phyloP scores from a whole-genome alignment of 2,888 invertebrate genomes.

The Trichogramma evanescens region DNA sequence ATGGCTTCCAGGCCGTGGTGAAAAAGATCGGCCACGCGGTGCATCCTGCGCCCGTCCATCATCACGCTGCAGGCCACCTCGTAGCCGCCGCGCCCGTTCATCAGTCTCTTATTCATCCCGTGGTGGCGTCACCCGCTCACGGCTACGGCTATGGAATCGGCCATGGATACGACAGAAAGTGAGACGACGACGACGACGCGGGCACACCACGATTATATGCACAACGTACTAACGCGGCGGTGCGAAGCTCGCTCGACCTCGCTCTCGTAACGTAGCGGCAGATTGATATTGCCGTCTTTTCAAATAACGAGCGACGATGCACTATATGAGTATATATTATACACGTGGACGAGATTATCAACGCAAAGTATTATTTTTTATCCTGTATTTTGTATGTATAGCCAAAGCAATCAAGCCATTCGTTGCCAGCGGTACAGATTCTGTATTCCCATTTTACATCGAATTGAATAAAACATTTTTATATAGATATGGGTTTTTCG shows the following conservation, averaged over 20 bases:
- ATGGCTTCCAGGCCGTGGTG: constrained; percentile 44
- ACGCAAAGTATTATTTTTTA: constrained; percentile 13
- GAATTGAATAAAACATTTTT: constrained; percentile 20
- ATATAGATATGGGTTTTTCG: not conserved
- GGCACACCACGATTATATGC: too few species aligned
- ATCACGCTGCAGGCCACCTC: not conserved
- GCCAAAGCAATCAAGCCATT: not conserved
- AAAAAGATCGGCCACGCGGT: constrained; percentile 42
- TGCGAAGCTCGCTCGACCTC: too few species aligned
- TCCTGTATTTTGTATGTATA: too few species aligned
- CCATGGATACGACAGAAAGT: constrained; percentile 16
- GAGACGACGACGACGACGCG: not conserved
- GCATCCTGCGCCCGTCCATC: constrained; percentile 33
- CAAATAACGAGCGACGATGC: not conserved
- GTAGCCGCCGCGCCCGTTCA: constrained; percentile 4
- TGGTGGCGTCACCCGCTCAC: not conserved
- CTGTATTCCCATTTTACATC: constrained; percentile 3
- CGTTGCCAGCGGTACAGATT: not conserved
- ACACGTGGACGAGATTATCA: not conserved
- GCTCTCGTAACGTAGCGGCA: too few species aligned
- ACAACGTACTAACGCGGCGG: too few species aligned
- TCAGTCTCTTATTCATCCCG: not conserved
- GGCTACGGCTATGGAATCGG: not conserved
- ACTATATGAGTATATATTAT: not conserved
- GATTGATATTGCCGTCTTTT: not conserved